Evolutionary conservation across 2,797 vertebrate species (phyloP), one percentile per base, ranked within the genome.

Genomic region (Phrynocephalus guinanensis): DNA sequence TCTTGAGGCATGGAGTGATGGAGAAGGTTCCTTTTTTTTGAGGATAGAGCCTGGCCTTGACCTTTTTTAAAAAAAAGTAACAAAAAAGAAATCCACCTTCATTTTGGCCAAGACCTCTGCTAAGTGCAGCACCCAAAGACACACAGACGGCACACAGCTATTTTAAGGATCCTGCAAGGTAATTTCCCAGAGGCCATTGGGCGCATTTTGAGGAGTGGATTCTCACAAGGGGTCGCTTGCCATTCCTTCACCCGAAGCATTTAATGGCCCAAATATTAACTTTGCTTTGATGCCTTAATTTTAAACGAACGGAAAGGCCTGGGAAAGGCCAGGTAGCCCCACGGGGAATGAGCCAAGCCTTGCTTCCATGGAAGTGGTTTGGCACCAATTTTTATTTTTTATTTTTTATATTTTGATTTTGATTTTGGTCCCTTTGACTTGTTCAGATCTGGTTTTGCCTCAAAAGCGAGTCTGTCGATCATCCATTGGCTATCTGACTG

Each of bases 231-330:
- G 68, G 97, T 97, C 97, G 90, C 97, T 95, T 5, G 95, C 95
- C 96, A 95, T 97, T 98, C 98, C 96, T 96, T 96, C 98, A 98
- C 99, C 98, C 98, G 98, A 98, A 98, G 98, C 97, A 96, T 96
- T 93, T 93, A n/a, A 71, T 93, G 96, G 93, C 95, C 92, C 91
- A 96, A 95, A 96, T 95, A 95, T 89, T 92, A 90, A 93, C 93
- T 97, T 96, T 96, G 94, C 97, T 97, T 91, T 3, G 90, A 97
- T 97, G 97, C 97, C 97, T 97, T 97, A 97, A 97, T 95, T 96
- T 94, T 91, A 97, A 95, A 92, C 91, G 90, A 94, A 73, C 78
- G 92, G 94, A 95, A 80, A 95, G 93, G 94, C 96, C 95, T 95
- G 94, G 95, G 95, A 94, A 88, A 95, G 93, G 86, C 92, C 93